Conservation (phyloP, 1,140 invertebrate species). For the Brachionus manjavacas region DNA sequence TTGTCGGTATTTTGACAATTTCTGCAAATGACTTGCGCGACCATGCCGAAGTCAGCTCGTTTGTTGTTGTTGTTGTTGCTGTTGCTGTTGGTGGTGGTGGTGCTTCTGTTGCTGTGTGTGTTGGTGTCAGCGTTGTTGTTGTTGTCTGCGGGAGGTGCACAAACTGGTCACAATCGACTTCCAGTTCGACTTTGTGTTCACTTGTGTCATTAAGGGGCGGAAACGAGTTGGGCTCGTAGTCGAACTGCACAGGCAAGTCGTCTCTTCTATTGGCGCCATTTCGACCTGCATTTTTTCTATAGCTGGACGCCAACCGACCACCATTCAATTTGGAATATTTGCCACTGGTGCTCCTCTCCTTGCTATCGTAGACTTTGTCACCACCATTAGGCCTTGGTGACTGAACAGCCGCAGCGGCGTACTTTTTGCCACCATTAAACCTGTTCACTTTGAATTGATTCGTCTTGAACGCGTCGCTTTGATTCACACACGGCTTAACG, state of each 20-base stretch:
- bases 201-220: neutral
- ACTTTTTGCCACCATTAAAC: neutral
- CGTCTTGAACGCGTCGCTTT: neutral
- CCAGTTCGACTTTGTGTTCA: neutral
- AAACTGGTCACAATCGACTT: neutral
- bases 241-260: neutral
- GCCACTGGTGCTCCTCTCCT: neutral
- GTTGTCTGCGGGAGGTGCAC: neutral
- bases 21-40: slow-evolving; percentile 1
- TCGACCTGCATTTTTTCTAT: neutral
- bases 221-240: slow-evolving; percentile 20
- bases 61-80: too few relatives aligned
- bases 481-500: neutral
- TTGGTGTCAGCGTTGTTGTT: too few relatives aligned
- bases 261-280: neutral
- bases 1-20: neutral
- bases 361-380: neutral
- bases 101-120: too few relatives aligned
- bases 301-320: neutral
- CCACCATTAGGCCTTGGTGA: neutral
- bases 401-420: neutral
- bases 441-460: neutral
- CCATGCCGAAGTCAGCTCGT: neutral
- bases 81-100: too few relatives aligned
- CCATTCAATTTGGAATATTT: neutral